Base-by-base conservation (phyloP, 2,888 invertebrate genomes). In the Herminia tarsipennalis region DNA sequence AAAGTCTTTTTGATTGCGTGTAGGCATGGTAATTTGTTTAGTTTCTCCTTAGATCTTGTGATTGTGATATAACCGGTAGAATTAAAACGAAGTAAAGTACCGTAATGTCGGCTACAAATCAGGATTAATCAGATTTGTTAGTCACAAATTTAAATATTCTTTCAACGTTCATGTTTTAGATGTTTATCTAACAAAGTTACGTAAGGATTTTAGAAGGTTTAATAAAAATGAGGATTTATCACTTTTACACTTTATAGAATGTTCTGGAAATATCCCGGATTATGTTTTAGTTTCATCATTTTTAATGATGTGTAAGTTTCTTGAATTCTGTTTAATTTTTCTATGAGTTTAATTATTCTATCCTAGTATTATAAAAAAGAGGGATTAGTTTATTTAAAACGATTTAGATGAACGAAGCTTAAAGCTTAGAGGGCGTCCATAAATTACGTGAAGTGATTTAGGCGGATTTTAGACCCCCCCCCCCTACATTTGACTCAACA, bases 1-100 rank as follows among this genome's bases (percentile, higher is more conserved):
- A 2, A 9, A 1, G 9, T 2, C 9, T 6, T 14, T 20, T 2
- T 1, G 29, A 30, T 24, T 10, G 46, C 49, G 46, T 41, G 55
- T 14, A 38, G 33, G 47, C 22, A 47, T 16, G 46, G 27, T 55
- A 49, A 52, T 40, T 27, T 37, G 29, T 44, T n/a, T 5, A 27
- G 28, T 50, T 47, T 55, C 43, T 38, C 41, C 32, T 36, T 17
- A 27, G 10, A 34, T 20, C 3, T 6, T 22, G 5, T 12, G 17
- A 30, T 6, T 22, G 5, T 12, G 17, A 30, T 37, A 40, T 8
- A 27, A 30, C 9, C 24, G 10, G 10, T 25, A 24, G 28, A 32
- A 25, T 40, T 40, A 39, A 21, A 21, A 41, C n/a, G 16, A 33
- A 20, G 16, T 20, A 16, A 10, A 28, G 1, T 18, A 13, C 14